Conservation (phyloP, 2,888 invertebrate species). For the Choristoneura rosaceana region DNA sequence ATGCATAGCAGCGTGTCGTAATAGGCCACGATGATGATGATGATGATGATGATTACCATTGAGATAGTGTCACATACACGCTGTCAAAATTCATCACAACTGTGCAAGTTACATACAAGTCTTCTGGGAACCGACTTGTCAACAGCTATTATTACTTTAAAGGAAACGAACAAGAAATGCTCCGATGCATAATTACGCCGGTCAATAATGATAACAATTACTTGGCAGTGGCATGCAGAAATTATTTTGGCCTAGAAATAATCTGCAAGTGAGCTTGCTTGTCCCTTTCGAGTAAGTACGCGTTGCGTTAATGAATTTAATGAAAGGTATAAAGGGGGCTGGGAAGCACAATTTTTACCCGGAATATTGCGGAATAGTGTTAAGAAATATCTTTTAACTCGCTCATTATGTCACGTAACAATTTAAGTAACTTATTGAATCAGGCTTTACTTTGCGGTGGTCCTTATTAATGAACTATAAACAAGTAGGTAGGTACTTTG, state of each 20-base stretch:
- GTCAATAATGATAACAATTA: conserved; percentile 63
- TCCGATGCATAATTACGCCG: conserved; percentile 30
- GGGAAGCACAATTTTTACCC: conserved; percentile 14
- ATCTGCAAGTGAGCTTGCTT: conserved; percentile 69
- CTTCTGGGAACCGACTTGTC: conserved; percentile 25
- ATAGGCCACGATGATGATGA: no score
- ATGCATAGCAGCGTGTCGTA: no score
- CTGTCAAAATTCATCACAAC: not conserved
- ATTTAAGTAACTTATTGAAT: not conserved
- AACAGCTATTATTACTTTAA: conserved; percentile 34
- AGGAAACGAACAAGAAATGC: conserved; percentile 40
- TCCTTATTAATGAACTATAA: no score
- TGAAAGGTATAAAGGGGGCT: conserved; percentile 68
- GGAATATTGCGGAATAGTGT: conserved; percentile 5
- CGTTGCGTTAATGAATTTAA: conserved; percentile 70
- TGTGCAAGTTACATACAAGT: not conserved
- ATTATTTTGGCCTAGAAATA: conserved; percentile 62
- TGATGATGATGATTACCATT: no score
- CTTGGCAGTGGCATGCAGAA: conserved; percentile 69
- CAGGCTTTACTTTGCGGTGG: no score
- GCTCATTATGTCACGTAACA: not conserved
- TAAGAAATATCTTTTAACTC: not conserved
- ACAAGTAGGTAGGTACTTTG: no score
- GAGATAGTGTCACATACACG: not conserved
- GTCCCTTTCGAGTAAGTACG: conserved; percentile 72